Conservation (phyloP, 2,888 invertebrate species). For the Cheilosia impressa region DNA sequence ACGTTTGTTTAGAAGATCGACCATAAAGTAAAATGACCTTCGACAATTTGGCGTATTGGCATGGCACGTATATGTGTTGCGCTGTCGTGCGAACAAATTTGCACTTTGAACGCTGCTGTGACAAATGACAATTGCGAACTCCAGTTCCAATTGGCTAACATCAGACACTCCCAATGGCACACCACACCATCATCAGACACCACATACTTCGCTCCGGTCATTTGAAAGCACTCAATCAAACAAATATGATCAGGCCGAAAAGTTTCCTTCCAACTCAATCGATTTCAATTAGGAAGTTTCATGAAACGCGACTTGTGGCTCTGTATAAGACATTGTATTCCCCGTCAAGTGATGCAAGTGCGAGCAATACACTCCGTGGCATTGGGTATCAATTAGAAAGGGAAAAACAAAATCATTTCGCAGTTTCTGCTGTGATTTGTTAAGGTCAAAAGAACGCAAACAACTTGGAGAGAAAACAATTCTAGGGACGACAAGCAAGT, state of each 20-base stretch:
- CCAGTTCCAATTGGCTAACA: constrained; percentile 43
- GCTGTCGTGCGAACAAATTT: constrained; percentile 26
- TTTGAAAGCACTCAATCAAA: constrained; percentile 37
- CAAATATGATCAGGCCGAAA: constrained; percentile 13
- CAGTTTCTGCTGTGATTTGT: constrained; percentile 53
- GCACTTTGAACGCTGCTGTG: constrained; percentile 22
- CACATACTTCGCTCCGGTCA: not conserved
- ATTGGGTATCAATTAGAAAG: constrained; percentile 61
- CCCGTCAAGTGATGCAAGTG: constrained; percentile 37
- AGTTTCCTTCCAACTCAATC: constrained; percentile 45
- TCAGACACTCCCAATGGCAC: constrained; percentile 46
- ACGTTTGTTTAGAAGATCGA: constrained; percentile 5
- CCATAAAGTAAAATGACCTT: constrained; percentile 44
- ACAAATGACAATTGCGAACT: constrained; percentile 12
- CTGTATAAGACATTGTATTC: constrained; percentile 1
- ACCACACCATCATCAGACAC: constrained; percentile 2
- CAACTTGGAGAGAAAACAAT: not conserved
- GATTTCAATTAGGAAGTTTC: constrained; percentile 37
- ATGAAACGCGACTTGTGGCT: constrained; percentile 51
- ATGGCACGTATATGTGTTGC: constrained; percentile 1
- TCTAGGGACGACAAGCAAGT: constrained; percentile 5
- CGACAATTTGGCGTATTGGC: constrained; percentile 13
- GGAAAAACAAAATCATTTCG: constrained; percentile 41
- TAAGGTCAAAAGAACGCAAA: constrained; percentile 59
- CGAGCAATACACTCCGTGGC: constrained; percentile 40